phyloP scores from a whole-genome alignment of 2,797 vertebrate genomes.

The Staurois parvus region DNA sequence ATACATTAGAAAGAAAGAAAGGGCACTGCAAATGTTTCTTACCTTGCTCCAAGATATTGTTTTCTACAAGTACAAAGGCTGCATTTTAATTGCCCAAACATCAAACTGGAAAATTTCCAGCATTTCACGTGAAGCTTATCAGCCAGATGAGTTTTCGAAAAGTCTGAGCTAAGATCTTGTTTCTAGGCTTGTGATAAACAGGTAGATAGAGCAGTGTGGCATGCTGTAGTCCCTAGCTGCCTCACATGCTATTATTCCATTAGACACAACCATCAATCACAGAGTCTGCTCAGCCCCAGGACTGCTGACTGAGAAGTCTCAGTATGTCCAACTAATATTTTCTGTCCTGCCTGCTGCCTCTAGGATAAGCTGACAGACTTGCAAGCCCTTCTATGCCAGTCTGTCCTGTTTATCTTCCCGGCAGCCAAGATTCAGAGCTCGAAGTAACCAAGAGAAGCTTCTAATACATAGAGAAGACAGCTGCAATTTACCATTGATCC shows the following conservation, averaged over 20 bases:
- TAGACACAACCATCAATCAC: slow-evolving; percentile 52
- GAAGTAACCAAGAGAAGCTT: background rate
- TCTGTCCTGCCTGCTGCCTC: slow-evolving; percentile 47
- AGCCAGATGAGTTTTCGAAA: slow-evolving; percentile 27
- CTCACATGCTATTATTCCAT: slow-evolving; percentile 35
- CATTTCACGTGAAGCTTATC: background rate
- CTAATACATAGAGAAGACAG: slow-evolving; percentile 6
- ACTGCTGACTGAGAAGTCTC: slow-evolving; percentile 53
- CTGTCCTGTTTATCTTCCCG: slow-evolving; percentile 42
- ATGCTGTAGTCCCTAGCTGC: slow-evolving; percentile 13
- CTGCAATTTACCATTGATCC: slow-evolving; percentile 4
- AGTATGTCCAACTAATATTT: slow-evolving; percentile 47
- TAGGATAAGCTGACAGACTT: slow-evolving; percentile 49
- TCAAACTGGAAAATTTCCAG: background rate
- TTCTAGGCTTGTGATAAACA: slow-evolving; percentile 34
- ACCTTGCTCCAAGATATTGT: too few species aligned
- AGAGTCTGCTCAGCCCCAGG: slow-evolving; percentile 31
- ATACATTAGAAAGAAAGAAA: too few species aligned
- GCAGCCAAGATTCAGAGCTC: background rate
- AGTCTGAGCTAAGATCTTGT: slow-evolving; percentile 10
- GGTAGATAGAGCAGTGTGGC: slow-evolving; percentile 19
- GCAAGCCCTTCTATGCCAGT: slow-evolving; percentile 15
- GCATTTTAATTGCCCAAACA: too few species aligned
- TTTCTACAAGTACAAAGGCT: too few species aligned
- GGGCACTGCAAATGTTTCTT: too few species aligned